These are phyloP conservation scores for Pantherophis vulpinus DNA, from an alignment of 2,797 vertebrate genomes.

Conservation along the genomic window DNA sequence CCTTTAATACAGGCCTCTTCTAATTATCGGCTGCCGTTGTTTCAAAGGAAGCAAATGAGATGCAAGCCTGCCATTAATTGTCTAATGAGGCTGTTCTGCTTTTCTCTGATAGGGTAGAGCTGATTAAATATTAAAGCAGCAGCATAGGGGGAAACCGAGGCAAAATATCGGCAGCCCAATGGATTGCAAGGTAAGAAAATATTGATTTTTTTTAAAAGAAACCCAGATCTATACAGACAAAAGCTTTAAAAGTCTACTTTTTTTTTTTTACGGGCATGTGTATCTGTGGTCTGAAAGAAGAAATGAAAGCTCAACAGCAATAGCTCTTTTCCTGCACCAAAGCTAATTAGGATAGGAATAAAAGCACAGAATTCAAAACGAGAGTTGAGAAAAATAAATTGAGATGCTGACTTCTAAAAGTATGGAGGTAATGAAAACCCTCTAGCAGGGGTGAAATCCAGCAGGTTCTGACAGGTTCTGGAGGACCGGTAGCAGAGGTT, in stretches of 20 bases:
- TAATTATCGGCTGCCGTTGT: constrained; percentile 87
- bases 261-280: too few species aligned
- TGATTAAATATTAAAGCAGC: constrained; percentile 86
- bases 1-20: constrained; percentile 79
- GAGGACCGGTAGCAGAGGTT: too few species aligned
- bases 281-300: background rate
- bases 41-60: constrained; percentile 80
- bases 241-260: too few species aligned
- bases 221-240: too few species aligned
- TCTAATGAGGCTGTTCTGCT: constrained; percentile 80
- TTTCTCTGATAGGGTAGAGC: constrained; percentile 81
- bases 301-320: constrained; percentile 40
- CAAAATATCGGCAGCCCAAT: constrained; percentile 65
- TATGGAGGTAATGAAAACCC: too few species aligned
- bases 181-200: constrained; percentile 10
- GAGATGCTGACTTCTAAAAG: constrained; percentile 21
- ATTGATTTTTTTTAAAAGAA: background rate
- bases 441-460: too few species aligned
- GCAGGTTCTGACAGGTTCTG: too few species aligned
- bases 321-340: constrained; percentile 56
- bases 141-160: constrained; percentile 79
- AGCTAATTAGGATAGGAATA: constrained; percentile 74
- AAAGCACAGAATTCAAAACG: constrained; percentile 61
- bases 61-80: constrained; percentile 81
- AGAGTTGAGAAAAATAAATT: constrained; percentile 49